A percentile compares a stretch with the other conserved stretches of the same genome.
Evolutionary conservation across 2,113 vertebrate species (phyloP).

Genomic region (Lanius collurio): DNA sequence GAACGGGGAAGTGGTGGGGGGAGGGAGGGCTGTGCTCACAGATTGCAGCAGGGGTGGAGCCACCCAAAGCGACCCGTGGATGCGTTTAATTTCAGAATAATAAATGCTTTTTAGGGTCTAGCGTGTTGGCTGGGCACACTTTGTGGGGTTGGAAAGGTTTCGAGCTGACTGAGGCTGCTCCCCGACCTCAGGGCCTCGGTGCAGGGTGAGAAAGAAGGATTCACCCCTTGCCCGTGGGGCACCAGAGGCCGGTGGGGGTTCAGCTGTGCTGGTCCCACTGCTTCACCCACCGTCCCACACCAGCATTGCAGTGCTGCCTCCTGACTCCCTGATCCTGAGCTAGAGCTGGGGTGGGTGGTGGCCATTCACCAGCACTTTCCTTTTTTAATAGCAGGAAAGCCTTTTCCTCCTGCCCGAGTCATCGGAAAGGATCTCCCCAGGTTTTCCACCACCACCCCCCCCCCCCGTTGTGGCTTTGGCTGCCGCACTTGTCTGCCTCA

Average conservation of each 20-base stretch:
- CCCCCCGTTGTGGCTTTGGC: not conserved
- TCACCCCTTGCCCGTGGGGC: not conserved
- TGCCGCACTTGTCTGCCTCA: not conserved
- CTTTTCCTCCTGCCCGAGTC: not conserved
- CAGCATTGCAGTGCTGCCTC: not conserved
- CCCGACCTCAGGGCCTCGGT: not conserved
- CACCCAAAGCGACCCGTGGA: not conserved
- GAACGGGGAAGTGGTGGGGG: fast-evolving
- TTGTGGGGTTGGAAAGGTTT: not conserved
- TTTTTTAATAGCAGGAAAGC: slow-evolving; percentile 7
- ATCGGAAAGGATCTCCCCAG: not conserved
- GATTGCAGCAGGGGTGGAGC: not conserved
- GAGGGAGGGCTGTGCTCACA: fast-evolving
- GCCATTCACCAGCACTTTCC: not conserved
- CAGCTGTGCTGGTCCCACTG: not conserved
- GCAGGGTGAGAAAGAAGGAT: not conserved
- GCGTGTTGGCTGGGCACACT: fast-evolving
- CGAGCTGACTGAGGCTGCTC: not conserved
- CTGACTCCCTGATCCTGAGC: not conserved
- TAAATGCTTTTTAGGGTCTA: not conserved
- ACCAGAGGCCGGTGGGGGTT: not conserved
- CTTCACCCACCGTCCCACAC: not conserved
- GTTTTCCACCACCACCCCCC: not conserved
- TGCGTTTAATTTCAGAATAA: not conserved
- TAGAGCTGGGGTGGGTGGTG: not conserved